Base-by-base conservation (phyloP, 2,113 vertebrate species). In the Rhinoptilus africanus region DNA sequence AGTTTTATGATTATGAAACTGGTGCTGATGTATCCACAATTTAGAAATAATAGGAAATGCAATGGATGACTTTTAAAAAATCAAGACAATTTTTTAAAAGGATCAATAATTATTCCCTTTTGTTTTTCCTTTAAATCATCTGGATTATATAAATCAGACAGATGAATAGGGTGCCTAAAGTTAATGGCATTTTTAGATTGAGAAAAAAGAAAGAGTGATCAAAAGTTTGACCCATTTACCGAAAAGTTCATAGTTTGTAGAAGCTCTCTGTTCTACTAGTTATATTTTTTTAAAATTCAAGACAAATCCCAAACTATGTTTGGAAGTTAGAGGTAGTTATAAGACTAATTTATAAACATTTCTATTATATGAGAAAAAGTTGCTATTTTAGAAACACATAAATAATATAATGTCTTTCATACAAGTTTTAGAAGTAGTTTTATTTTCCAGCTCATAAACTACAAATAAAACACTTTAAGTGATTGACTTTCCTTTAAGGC, bases 81-180 rank as follows among this genome's bases (percentile, higher is more conserved):
- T 64, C 43, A 68, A 85, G 91, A 72, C 51, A 63, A 50, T 78
- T 91, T 91, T 63, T 13, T 0, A 28, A 84, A 84, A 88, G 85
- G 85, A 64, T 86, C 64, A 93, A 47, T 87, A 92, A 96, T 93
- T 78, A 86, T 87, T 89, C 73, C 27, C 45, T 91, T 80, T 88
- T 87, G 67, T 89, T 94, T 92, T 96, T 78, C 24, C 68, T 93
- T 86, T 91, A 95, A 77, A 47, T 80, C 43, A 88, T 48, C 19
- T 23, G 48, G 64, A 93, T 84, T 91, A 93, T 64, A 84, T 76
- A 87, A 95, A 92, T 68, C 72, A 68, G 64, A 89, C 51, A 72
- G 35, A 17, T 96, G 88, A 88, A 91, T 75, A 94, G 32, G 67
- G 91, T 81, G 90, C 60, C 59, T 84, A 59, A 67, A 89, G 30